Percentiles rank a stretch among this genome's conserved stretches.
These are phyloP conservation scores for Scrobipalpa atriplicella DNA, from an alignment of 2,888 invertebrate genomes.

Conservation along the genomic window DNA sequence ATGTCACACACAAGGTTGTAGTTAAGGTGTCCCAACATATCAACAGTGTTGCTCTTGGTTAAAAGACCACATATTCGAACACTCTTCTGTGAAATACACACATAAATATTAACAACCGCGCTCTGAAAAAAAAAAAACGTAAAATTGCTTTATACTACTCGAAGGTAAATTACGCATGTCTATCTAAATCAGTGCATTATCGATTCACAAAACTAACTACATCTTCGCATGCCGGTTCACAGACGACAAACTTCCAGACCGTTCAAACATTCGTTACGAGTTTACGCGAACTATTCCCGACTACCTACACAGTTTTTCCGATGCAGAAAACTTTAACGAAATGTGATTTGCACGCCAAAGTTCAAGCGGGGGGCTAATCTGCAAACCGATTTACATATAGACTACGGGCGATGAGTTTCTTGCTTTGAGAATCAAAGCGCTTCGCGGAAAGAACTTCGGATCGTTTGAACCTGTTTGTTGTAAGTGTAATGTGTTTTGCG, in stretches of 20 bases:
- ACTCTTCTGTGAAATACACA: too few relatives aligned
- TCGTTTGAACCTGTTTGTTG: neutral
- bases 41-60: too few relatives aligned
- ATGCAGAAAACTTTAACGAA: slow-evolving; percentile 24
- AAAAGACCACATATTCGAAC: too few relatives aligned
- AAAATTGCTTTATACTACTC: too few relatives aligned
- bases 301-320: slow-evolving; percentile 19
- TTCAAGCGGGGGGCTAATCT: slow-evolving; percentile 13
- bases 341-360: slow-evolving; percentile 18
- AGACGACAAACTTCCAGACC: slow-evolving; percentile 6
- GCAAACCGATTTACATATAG: slow-evolving; percentile 16
- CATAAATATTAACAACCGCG: too few relatives aligned
- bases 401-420: neutral
- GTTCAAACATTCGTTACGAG: slow-evolving; percentile 23
- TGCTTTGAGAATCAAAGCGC: neutral
- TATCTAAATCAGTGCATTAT: neutral
- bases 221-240: slow-evolving; percentile 1
- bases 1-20: too few relatives aligned
- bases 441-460: neutral
- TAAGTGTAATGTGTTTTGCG: neutral
- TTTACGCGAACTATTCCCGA: slow-evolving; percentile 5
- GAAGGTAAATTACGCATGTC: too few relatives aligned
- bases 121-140: too few relatives aligned
- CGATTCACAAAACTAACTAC: neutral
- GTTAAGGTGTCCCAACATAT: too few relatives aligned